Base-by-base conservation (phyloP, 2,888 invertebrate genomes). In the Bombylius discolor region DNA sequence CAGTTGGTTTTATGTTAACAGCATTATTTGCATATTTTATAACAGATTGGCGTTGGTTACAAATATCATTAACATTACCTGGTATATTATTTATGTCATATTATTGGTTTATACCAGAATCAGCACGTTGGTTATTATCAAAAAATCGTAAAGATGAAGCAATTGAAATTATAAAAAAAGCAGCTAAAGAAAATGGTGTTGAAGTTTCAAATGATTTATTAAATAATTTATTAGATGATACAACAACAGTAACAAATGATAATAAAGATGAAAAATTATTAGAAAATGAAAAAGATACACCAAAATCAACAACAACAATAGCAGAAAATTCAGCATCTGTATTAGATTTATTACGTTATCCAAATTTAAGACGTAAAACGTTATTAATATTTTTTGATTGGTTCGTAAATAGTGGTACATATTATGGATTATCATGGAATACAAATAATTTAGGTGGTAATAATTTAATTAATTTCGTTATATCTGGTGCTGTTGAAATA, bases 391-490 rank as follows among this genome's bases (percentile, higher is more conserved):
- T 86, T 71, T 85, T 84, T 67, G 83, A 84, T 67, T 87, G 87
- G 87, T 82, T 87, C 68, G 86, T 85, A 23, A 85, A 84, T 66
- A 85, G 85, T 64, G 83, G 84, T 57, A 83, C 85, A 9, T 89
- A 88, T 70, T 88, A 88, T 65, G 88, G 87, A 0, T 72, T 89
- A 8, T 86, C 87, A 1, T 84, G 87, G 82, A 85, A 83, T 66
- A 83, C 85, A 5, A 82, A 81, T 51, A 82, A 80, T 65, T 77
- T 88, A 53, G 85, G 83, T 8, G 85, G 83, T 36, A 84, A 86
- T 68, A 80, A 81, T 55, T 82, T 83, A 63, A 63, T 86, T n/a
- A 88, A 86, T 70, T 87, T 86, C 67, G 75, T 84, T 5, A 79
- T 88, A 61, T 82, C 84, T 8, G 87, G 87, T 5, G 77, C 82